Evolutionary conservation across 2,113 vertebrate genomes (phyloP).

Genomic region (Grammomys surdaster): DNA sequence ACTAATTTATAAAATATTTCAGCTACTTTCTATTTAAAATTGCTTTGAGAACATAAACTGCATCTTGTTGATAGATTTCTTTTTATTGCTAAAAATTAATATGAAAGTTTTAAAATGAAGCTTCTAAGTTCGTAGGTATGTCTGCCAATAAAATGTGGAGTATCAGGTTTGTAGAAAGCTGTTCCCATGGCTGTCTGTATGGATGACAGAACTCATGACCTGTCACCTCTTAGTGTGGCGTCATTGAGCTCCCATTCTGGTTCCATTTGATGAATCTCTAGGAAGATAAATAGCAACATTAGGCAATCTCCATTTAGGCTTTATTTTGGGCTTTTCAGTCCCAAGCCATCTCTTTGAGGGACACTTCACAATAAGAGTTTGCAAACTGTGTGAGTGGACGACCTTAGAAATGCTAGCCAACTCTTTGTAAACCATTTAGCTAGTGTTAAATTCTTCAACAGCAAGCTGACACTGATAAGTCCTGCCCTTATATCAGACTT

Average conservation of each 20-base stretch:
- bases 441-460: background rate
- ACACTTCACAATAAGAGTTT: background rate
- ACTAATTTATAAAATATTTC: background rate
- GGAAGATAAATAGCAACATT: background rate
- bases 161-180: no score
- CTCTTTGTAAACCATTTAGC: background rate
- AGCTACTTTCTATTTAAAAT: constrained; percentile 5
- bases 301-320: background rate
- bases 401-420: background rate
- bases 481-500: background rate
- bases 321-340: background rate
- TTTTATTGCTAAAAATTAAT: background rate
- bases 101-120: background rate
- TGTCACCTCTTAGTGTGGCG: background rate
- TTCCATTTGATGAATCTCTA: background rate
- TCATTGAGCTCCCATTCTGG: background rate
- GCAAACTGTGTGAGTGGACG: background rate
- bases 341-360: background rate
- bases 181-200: background rate
- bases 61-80: background rate
- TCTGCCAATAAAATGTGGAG: background rate
- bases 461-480: background rate
- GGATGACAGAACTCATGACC: background rate
- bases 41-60: background rate
- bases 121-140: background rate